Evolutionary conservation across 2,113 vertebrate species (phyloP), one percentile per base, ranked within the genome.

Genomic region (Diphyllodes magnificus): DNA sequence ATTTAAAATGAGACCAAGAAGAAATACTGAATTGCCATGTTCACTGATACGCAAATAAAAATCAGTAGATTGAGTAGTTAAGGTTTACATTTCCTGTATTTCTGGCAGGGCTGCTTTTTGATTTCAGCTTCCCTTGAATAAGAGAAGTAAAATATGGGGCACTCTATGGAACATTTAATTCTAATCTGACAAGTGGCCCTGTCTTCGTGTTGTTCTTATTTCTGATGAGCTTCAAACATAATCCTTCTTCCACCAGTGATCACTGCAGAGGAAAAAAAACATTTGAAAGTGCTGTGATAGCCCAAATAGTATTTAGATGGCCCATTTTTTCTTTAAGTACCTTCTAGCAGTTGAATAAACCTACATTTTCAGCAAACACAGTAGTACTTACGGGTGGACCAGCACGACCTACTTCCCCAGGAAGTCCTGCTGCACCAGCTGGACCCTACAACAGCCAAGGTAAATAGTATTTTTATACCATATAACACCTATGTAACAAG

Each of bases 401-500:
- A 75, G 93, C 97, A 96, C 97, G 99, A 80, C 99, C 99, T 90
- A 98, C 92, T 97, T 99, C 98, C 86, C 99, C 99, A 1, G 96
- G 98, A 97, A 99, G 99, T 90, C 99, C 99, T 96, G 98, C 97
- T 96, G 98, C 98, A 86, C 99, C 99, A 37, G 98, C 98, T 91
- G 98, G 97, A 84, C 99, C 99, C 99, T 99, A 71, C 80, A 96
- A 49, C 51, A 94, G 97, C 59, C 39, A 95, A 78, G 53, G 45
- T 63, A 91, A 90, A 94, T 9, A 54, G 8, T 47, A 45, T 27
- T 81, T 85, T 54, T 84, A 82, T 20, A 80, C 27, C 5, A 68
- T 9, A 24, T 16, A 79, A 56, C 23, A 47, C 9, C 35, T 64
- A 13, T 87, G 16, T 21, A 40, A 66, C 23, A 85, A 82, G 33